phyloP scores from a whole-genome alignment of 1,140 invertebrate species.

The Drosophila mayri region DNA sequence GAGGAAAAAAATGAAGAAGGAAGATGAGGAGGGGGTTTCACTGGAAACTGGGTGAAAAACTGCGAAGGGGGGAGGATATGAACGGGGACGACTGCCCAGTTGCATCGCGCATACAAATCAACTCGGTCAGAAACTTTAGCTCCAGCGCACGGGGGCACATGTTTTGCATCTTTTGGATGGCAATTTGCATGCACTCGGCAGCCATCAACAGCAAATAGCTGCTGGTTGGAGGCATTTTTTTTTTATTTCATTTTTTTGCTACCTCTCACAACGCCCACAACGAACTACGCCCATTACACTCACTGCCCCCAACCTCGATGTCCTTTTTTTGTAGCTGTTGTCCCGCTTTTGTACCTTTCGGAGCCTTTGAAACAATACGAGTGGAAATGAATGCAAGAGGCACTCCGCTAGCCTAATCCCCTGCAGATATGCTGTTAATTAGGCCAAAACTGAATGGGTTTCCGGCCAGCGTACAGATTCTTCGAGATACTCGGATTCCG shows the following conservation, averaged over 20 bases:
- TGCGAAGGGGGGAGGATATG: neutral
- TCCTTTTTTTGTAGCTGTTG: slow-evolving; percentile 11
- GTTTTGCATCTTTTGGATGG: slow-evolving; percentile 79
- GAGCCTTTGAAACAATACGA: slow-evolving; percentile 63
- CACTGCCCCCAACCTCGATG: neutral
- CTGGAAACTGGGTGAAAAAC: neutral
- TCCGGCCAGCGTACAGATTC: slow-evolving; percentile 21
- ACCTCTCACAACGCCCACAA: neutral
- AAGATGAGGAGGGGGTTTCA: neutral
- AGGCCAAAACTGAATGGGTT: slow-evolving; percentile 47
- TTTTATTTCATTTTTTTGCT: slow-evolving; percentile 16
- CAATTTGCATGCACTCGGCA: slow-evolving; percentile 82
- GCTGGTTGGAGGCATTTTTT: slow-evolving; percentile 36
- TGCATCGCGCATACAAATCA: slow-evolving; percentile 76
- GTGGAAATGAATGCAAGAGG: slow-evolving; percentile 51
- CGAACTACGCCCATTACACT: neutral
- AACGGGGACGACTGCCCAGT: slow-evolving; percentile 24
- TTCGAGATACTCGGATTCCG: slow-evolving; percentile 24
- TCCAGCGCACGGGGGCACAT: slow-evolving; percentile 55
- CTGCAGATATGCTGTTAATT: slow-evolving; percentile 61
- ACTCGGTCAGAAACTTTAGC: slow-evolving; percentile 56
- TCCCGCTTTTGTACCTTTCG: slow-evolving; percentile 47
- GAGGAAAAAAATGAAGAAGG: slow-evolving; percentile 38
- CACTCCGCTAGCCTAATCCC: slow-evolving; percentile 49
- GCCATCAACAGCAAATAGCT: slow-evolving; percentile 82